Conservation (phyloP, 2,113 vertebrate species). For the Petroica traversi region DNA sequence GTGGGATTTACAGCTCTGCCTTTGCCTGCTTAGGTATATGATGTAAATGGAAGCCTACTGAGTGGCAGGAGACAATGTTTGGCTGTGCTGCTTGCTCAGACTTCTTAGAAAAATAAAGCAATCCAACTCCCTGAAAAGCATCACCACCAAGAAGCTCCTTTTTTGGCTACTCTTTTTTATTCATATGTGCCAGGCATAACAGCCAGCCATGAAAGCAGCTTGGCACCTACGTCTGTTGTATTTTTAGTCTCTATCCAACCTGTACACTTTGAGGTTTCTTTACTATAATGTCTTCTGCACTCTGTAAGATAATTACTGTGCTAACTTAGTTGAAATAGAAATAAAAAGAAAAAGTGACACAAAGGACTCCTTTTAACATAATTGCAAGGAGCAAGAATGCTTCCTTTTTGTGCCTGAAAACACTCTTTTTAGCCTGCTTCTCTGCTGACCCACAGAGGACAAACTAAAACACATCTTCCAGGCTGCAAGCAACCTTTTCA, state of each 20-base stretch:
- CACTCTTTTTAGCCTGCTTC: background rate
- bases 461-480: background rate
- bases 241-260: background rate
- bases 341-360: background rate
- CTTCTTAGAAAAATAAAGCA: background rate
- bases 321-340: background rate
- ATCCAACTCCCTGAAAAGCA: background rate
- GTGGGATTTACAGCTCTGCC: background rate
- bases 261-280: background rate
- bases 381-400: background rate
- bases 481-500: background rate
- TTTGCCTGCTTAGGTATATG: background rate
- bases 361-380: background rate
- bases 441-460: background rate
- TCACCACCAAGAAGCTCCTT: background rate
- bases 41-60: background rate
- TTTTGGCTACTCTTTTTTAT: background rate
- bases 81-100: background rate
- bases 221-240: background rate
- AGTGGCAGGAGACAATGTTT: background rate
- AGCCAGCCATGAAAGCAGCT: conserved; percentile 11
- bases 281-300: background rate
- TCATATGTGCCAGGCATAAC: background rate
- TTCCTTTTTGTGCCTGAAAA: background rate
- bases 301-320: conserved; percentile 28